Evolutionary conservation across 92 coral and sea anemone species (phyloP).

Genomic region (Porites lobata): DNA sequence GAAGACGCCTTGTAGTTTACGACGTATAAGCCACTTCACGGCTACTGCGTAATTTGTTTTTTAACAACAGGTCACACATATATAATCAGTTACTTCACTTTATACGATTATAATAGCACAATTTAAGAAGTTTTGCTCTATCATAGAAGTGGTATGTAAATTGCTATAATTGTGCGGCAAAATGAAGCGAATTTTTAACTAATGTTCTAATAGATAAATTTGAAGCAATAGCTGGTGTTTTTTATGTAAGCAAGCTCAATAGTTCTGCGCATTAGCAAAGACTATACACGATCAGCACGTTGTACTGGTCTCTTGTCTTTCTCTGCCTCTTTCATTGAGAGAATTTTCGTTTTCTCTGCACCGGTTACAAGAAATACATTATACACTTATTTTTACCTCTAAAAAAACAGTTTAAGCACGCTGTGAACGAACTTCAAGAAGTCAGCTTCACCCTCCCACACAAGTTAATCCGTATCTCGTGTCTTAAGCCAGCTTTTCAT

Average conservation of each 20-base stretch:
- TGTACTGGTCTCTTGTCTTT: no score
- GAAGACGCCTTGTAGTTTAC: background rate
- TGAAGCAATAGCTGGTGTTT: background rate
- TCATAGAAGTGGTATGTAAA: background rate
- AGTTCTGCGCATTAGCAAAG: no score
- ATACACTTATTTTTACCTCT: background rate
- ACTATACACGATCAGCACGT: background rate
- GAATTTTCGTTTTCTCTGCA: background rate
- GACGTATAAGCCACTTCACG: background rate
- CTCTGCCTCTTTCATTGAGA: background rate
- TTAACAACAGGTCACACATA: background rate
- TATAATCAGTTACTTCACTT: background rate
- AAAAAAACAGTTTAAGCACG: background rate
- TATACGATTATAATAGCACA: no score
- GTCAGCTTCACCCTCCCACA: background rate
- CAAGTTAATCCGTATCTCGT: background rate
- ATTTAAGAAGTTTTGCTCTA: background rate
- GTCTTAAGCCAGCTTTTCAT: background rate
- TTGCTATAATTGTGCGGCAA: background rate
- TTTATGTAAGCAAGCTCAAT: no score
- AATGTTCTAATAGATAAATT: no score
- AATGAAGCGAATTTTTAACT: background rate
- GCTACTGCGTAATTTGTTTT: background rate
- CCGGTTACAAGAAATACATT: background rate
- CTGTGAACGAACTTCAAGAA: background rate